These are phyloP conservation scores for Rhinolophus ferrumequinum DNA, from an alignment of 2,113 vertebrate species.

Conservation along the genomic window DNA sequence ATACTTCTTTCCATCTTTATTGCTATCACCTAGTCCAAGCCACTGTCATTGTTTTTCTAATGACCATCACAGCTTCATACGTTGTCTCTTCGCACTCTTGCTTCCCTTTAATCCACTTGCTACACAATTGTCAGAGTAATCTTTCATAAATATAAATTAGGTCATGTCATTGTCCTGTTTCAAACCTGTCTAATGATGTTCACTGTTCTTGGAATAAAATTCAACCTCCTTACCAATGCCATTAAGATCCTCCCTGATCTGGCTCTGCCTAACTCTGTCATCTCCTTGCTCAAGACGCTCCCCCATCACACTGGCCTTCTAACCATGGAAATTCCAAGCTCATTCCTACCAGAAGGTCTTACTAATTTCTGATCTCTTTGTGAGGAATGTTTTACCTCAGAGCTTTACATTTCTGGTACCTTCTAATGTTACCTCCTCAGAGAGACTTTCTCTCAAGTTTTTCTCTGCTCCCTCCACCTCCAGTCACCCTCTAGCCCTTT, in stretches of 20 bases:
- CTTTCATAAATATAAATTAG: neutral
- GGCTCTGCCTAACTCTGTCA: neutral
- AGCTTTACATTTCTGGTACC: neutral
- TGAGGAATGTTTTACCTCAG: neutral
- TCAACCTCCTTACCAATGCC: neutral
- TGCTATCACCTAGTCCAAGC: no score
- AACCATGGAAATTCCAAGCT: neutral
- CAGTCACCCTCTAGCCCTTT: neutral
- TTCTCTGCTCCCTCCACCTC: no score
- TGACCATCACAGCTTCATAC: neutral
- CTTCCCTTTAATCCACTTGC: neutral
- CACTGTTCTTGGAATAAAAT: neutral
- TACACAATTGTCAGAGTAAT: neutral
- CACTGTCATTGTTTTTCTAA: neutral
- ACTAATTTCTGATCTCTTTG: neutral
- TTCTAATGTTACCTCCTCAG: neutral
- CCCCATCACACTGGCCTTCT: neutral
- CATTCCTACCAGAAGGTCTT: neutral
- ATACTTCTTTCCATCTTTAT: neutral
- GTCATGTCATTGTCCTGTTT: neutral
- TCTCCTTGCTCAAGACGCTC: neutral
- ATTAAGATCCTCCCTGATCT: neutral
- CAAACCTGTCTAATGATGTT: neutral
- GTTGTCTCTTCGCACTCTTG: neutral
- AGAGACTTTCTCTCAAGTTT: neutral